Evolutionary conservation across 2,797 vertebrate species (phyloP), one percentile per base, ranked within the genome.

Genomic region (Nannoperca australis): DNA sequence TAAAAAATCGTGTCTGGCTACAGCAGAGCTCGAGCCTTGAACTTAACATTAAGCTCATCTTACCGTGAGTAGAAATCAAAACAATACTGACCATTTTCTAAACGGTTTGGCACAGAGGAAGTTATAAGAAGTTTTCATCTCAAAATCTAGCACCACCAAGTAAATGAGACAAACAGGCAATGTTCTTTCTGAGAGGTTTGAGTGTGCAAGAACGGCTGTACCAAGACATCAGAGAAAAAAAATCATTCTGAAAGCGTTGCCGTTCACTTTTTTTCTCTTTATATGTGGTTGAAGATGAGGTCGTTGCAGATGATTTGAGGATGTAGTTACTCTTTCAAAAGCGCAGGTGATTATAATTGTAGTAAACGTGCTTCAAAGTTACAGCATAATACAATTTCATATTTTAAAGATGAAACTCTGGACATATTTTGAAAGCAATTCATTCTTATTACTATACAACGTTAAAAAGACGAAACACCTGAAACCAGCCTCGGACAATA

Each of bases 381-480:
- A 18, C 2, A 20, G 8, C 15, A 5, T 34, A 56, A 27, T 27
- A 30, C 2, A 30, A 3, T 30, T 45, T 30, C 15, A 20, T 20
- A 30, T 34, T 50, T 49, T 15, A 61, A 34, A 22, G 32, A 32
- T 32, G 1, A 20, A 63, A 32, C 11, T 22, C 13, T 63, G 59
- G 20, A 13, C 34, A 13, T 53, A 13, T 53, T 53, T 17, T 54
- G 14, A n/a, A 62, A 62, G 3, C 44, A 63, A 30, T 15, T 2
- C 6, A 0, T 45, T 62, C 17, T 32, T n/a, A 4, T 64, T 49
- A 22, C 12, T 34, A 18, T 7, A 53, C 6, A 7, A 40, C 13
- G 22, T 49, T 18, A 17, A 53, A n/a, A 38, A 66, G n/a, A 66
- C 24, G 47, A 51, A 66, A 4, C 63, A 66, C n/a, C 63, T 53